These are phyloP conservation scores for Solenopsis invicta DNA, from an alignment of 1,140 invertebrate species.

Conservation along the genomic window DNA sequence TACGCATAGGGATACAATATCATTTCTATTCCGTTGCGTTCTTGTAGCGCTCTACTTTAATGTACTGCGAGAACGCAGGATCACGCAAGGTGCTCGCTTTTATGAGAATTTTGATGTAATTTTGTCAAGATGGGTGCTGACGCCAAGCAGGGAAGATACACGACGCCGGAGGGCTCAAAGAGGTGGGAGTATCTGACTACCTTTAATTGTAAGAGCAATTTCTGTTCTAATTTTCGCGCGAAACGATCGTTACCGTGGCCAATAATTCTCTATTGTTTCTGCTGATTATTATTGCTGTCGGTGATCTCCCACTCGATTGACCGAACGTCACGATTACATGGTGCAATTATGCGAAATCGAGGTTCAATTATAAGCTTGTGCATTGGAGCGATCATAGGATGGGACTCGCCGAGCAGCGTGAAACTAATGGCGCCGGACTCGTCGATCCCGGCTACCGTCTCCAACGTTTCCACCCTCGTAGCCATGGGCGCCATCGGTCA, in stretches of 20 bases:
- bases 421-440: conserved; percentile 78
- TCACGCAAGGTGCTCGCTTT: background rate
- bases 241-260: background rate
- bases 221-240: background rate
- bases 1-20: background rate
- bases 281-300: background rate
- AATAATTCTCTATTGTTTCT: background rate
- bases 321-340: background rate
- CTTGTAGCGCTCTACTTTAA: background rate
- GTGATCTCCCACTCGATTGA: background rate
- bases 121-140: conserved; percentile 35
- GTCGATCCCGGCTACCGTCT: conserved; percentile 69
- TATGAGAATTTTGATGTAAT: background rate
- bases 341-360: conserved; percentile 51
- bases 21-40: background rate
- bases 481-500: conserved; percentile 84
- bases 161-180: conserved; percentile 66
- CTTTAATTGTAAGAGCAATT: conserved; percentile 67
- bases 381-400: conserved; percentile 82
- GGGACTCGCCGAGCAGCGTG: conserved; percentile 85
- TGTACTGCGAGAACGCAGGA: background rate
- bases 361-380: conserved; percentile 69
- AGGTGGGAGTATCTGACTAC: conserved; percentile 72
- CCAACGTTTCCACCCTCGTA: conserved; percentile 84
- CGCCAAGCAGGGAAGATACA: conserved; percentile 68